Base-by-base conservation (phyloP, 2,888 invertebrate species). In the Chaitophorus viminalis region DNA sequence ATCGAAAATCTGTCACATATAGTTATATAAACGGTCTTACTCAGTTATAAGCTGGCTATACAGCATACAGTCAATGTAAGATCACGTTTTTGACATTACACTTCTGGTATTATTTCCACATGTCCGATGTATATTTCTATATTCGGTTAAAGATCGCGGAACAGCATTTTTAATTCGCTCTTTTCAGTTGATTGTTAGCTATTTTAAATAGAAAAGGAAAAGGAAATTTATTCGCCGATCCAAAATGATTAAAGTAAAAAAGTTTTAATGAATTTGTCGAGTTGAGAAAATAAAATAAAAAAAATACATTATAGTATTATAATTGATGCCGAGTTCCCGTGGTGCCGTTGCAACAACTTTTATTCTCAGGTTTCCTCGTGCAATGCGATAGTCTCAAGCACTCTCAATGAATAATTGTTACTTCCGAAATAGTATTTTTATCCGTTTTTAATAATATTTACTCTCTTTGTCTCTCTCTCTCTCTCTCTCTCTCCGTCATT, bases 261-360 rank as follows among this genome's bases (percentile, higher is more conserved):
- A 86, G 78, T 87, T 87, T 87, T 87, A 81, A 81, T 81, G 79
- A 87, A 81, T 81, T 87, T 79, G 74, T 79, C 78, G 36, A 29
- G 36, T 21, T 33, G 39, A 75, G 18, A 65, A n/a, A n/a, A n/a
- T n/a, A n/a, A n/a, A n/a, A 46, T 25, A 33, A 65, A n/a, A 36
- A 36, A 79, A 36, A 68, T n/a, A 9, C 21, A 70, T 4, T 74
- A 5, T 5, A 79, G 72, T 14, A 17, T 54, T 74, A 60, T 74
- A 81, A 87, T 81, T 87, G 79, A 79, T 87, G 60, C 29, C 39
- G 74, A 78, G 72, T 79, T n/a, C 68, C 75, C 46, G 29, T 31
- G 6, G 54, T 60, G 33, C 21, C 74, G 46, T 76, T 25, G 11
- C 46, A 39, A 84, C 46, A 76, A 65, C 46, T 60, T 83, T 83